These are phyloP conservation scores for Seira musarum DNA, from an alignment of 2,888 invertebrate species.

Conservation along the genomic window DNA sequence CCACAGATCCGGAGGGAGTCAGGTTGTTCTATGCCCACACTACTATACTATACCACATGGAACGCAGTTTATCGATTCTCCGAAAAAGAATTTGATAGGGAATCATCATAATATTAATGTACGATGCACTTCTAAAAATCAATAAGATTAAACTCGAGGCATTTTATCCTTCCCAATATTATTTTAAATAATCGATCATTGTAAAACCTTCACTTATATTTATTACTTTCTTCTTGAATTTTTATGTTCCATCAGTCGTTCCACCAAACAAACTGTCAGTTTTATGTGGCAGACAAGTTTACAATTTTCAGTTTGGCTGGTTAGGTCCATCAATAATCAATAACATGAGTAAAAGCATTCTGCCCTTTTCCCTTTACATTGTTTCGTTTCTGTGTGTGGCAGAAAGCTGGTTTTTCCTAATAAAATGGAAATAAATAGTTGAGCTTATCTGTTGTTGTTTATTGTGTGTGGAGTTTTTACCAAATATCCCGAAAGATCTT, in stretches of 20 bases:
- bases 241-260: background rate
- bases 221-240: background rate
- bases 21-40: background rate
- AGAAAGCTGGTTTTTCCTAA: constrained; percentile 41
- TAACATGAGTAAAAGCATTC: background rate
- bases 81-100: background rate
- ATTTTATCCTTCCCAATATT: background rate
- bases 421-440: constrained; percentile 3
- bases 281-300: background rate
- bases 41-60: background rate
- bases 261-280: background rate
- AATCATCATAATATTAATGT: background rate
- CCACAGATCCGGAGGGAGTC: background rate
- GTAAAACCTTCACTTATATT: background rate
- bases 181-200: constrained; percentile 5
- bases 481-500: background rate
- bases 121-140: background rate
- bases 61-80: background rate
- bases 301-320: background rate
- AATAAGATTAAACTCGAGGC: background rate
- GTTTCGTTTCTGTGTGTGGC: background rate
- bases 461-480: background rate
- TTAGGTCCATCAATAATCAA: constrained; percentile 10
- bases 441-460: background rate
- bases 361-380: background rate